phyloP scores from a whole-genome alignment of 2,888 invertebrate genomes.

The Eretmocerus hayati region DNA sequence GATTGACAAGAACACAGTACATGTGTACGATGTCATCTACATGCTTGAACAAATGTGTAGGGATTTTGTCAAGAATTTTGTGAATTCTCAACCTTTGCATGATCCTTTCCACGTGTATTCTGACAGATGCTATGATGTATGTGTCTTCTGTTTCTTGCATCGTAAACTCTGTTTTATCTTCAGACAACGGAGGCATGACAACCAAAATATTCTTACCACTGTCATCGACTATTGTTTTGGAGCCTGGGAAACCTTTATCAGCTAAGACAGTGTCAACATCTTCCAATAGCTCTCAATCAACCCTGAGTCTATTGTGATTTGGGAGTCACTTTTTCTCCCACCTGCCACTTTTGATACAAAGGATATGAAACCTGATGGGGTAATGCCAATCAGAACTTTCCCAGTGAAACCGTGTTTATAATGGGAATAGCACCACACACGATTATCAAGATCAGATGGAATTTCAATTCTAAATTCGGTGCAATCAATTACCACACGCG shows the following conservation, averaged over 20 bases:
- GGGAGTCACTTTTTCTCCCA: constrained; percentile 21
- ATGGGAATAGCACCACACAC: constrained; percentile 11
- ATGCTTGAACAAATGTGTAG: constrained; percentile 5
- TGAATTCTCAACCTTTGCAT: constrained; percentile 7
- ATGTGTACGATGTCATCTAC: constrained; percentile 7
- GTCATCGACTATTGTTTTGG: constrained; percentile 11
- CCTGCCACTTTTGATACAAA: constrained; percentile 21
- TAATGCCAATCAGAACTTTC: constrained; percentile 23
- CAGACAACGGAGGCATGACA: constrained; percentile 6
- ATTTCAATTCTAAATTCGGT: constrained; percentile 16
- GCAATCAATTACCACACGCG: constrained; percentile 19
- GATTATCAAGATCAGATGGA: constrained; percentile 9
- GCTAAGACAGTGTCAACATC: constrained; percentile 19
- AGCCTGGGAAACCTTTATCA: constrained; percentile 24
- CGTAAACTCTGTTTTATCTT: constrained; percentile 4
- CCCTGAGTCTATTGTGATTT: constrained; percentile 23
- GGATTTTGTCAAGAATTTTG: constrained; percentile 5
- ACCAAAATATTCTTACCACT: constrained; percentile 11
- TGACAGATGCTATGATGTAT: not conserved
- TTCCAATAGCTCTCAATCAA: constrained; percentile 20
- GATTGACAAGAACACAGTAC: constrained; percentile 9
- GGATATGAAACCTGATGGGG: constrained; percentile 23
- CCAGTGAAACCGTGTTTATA: constrained; percentile 20
- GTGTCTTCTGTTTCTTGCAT: constrained; percentile 3
- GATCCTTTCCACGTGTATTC: constrained; percentile 5